Percentiles rank a stretch among this genome's conserved stretches.
phyloP scores from a whole-genome alignment of 1,140 invertebrate genomes.

The Pseudomyrmex gracilis region DNA sequence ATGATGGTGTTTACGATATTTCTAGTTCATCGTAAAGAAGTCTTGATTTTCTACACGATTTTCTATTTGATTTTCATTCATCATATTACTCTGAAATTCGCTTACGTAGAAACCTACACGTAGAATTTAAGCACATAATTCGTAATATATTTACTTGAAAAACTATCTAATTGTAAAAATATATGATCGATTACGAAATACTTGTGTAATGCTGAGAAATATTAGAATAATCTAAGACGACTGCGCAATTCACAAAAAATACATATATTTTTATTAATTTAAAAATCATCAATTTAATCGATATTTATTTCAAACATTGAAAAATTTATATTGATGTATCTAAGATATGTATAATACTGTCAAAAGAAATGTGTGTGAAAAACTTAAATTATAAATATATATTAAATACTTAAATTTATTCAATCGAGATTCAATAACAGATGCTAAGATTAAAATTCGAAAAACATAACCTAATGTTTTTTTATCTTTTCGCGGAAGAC shows the following conservation, averaged over 20 bases:
- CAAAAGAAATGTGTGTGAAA: no score
- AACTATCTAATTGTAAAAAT: conserved; percentile 61
- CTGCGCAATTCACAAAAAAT: conserved; percentile 31
- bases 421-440: no score
- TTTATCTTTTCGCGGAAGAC: conserved; percentile 29
- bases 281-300: neutral
- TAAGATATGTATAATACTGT: neutral
- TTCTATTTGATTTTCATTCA: neutral
- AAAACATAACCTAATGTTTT: neutral
- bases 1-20: neutral
- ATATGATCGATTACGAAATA: conserved; percentile 70
- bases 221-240: conserved; percentile 53
- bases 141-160: conserved; percentile 69
- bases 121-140: conserved; percentile 63
- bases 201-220: conserved; percentile 67
- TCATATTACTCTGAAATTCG: neutral
- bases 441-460: neutral
- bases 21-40: neutral
- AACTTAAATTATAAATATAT: no score
- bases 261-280: conserved; percentile 8
- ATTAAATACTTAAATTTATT: no score
- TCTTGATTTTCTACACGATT: conserved; percentile 1
- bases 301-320: neutral
- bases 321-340: neutral
- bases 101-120: conserved; percentile 28